A percentile compares a stretch with the other conserved stretches of the same genome.
These are phyloP conservation scores for Thunnus thynnus DNA, from an alignment of 2,113 vertebrate genomes.

Conservation along the genomic window DNA sequence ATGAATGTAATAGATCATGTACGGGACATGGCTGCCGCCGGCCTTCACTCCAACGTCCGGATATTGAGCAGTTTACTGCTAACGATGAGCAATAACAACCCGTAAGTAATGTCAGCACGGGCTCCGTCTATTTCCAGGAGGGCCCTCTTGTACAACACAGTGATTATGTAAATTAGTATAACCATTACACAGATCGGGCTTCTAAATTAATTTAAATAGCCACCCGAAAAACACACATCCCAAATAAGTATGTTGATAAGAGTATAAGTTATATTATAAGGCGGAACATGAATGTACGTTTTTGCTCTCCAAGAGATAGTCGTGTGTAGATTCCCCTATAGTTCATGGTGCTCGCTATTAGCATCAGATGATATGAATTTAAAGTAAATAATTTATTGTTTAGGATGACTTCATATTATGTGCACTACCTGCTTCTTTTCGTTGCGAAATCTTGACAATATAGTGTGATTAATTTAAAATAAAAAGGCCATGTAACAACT, in stretches of 20 bases:
- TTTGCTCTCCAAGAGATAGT: conserved; percentile 25
- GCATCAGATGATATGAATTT: background rate
- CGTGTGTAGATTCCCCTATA: background rate
- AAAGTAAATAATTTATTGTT: background rate
- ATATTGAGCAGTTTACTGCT: conserved; percentile 95
- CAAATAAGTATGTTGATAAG: fast-evolving
- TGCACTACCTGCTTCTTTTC: background rate
- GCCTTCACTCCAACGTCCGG: conserved; percentile 97
- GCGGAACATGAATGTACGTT: background rate
- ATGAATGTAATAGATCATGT: conserved; percentile 93
- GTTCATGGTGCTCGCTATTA: background rate
- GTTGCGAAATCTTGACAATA: background rate
- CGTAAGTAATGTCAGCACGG: conserved; percentile 88
- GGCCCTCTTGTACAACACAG: background rate
- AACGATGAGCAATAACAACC: conserved; percentile 98
- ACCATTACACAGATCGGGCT: too few species aligned
- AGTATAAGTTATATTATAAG: background rate
- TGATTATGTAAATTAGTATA: too few species aligned
- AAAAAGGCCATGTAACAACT: too few species aligned
- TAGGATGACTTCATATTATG: background rate
- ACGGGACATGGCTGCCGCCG: conserved; percentile 96
- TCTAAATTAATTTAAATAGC: background rate
- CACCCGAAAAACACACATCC: fast-evolving
- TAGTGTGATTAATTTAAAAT: background rate
- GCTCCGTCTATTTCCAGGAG: conserved; percentile 62